Percentiles rank a stretch among this genome's conserved stretches.
phyloP scores from a whole-genome alignment of 2,113 vertebrate species.

The Neodon shergylaensis region DNA sequence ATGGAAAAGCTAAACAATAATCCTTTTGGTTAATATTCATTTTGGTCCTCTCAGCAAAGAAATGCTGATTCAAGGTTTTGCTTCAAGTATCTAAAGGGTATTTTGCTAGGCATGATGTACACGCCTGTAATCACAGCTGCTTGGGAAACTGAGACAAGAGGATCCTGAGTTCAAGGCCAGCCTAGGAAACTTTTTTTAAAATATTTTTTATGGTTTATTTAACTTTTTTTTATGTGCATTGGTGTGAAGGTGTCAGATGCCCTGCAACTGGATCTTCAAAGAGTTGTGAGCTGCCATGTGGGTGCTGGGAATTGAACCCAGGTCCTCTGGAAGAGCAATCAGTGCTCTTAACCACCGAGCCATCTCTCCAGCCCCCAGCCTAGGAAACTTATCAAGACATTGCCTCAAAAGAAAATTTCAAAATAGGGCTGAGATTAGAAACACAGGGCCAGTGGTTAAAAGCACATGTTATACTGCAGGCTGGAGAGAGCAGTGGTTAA shows the following conservation, averaged over 20 bases:
- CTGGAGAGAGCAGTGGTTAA: too few species aligned
- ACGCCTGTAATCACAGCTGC: neutral
- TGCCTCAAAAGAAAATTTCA: neutral
- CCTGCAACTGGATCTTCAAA: too few species aligned
- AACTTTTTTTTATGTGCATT: too few species aligned
- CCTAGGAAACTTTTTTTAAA: neutral
- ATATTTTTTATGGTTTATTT: too few species aligned
- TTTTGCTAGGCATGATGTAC: neutral
- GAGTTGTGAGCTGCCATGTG: too few species aligned
- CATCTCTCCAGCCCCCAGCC: neutral
- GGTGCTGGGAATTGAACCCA: too few species aligned
- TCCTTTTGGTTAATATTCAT: slow-evolving; percentile 38
- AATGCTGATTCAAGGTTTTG: slow-evolving; percentile 47
- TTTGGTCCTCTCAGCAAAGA: slow-evolving; percentile 47
- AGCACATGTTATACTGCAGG: too few species aligned
- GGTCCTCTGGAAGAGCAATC: too few species aligned
- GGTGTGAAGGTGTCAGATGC: too few species aligned
- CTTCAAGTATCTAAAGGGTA: neutral
- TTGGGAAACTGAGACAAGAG: neutral
- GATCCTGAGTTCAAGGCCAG: neutral
- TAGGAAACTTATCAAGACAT: neutral
- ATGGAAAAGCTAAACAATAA: slow-evolving; percentile 43
- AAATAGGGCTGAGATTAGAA: too few species aligned
- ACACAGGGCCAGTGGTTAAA: too few species aligned
- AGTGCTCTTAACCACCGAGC: too few species aligned